Evolutionary conservation across 2,888 invertebrate genomes (phyloP), one percentile per base, ranked within the genome.

Genomic region (Apamea sordens): DNA sequence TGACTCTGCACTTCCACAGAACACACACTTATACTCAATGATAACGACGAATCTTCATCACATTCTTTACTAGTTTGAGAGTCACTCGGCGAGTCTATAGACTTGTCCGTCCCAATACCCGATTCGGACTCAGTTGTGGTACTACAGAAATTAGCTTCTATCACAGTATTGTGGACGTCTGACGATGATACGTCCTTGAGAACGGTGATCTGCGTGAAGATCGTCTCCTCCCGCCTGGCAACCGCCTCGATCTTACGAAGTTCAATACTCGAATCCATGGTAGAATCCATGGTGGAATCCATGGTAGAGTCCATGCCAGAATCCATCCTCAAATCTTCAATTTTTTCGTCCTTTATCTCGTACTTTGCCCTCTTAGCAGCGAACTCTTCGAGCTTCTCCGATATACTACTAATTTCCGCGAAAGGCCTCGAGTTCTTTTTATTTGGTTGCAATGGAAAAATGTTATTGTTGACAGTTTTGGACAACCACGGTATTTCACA

Each of bases 401-500:
- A 92, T 91, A 95, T 93, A 91, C 93, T 92, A 92, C 93, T 93
- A 81, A 97, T 92, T 92, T 96, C 93, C 89, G 96, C 96, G 86
- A 97, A 97, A 94, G 95, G 95, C 93, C 97, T 95, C 92, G 92
- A 91, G 79, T 91, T 89, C 79, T 94, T 91, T 92, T 95, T 96
- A 90, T 93, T 94, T 92, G 93, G 88, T 92, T 95, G 93, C 91
- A 96, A 90, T 78, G 94, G 90, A 89, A 96, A 93, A 86, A 96
- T 94, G 89, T 96, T 96, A 93, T 96, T 97, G 89, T 96, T 97
- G 75, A 96, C 93, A 84, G 95, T 97, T 94, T 97, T 97, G 74
- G 96, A 95, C 86, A 97, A 93, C 96, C 96, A 97, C 72, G 96
- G 96, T 89, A 96, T 93, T 94, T 96, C 96, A 94, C 95, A 96